These are phyloP conservation scores for Eudorcas thomsonii DNA, from an alignment of 2,113 vertebrate genomes.

Conservation along the genomic window DNA sequence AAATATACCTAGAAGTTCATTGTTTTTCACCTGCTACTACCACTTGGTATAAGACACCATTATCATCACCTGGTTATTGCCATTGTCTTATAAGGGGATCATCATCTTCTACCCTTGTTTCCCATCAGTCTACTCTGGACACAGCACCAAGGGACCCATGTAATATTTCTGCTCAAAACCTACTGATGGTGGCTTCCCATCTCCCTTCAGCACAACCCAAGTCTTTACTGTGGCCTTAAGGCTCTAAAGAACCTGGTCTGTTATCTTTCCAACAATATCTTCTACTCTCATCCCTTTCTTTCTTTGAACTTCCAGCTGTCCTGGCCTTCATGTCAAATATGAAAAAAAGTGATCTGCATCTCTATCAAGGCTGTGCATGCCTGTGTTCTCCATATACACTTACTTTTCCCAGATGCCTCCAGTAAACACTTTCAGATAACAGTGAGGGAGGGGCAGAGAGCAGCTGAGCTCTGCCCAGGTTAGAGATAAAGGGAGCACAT, in stretches of 20 bases:
- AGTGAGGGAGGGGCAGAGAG: background rate
- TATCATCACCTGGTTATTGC: background rate
- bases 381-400: background rate
- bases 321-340: background rate
- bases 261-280: background rate
- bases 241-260: background rate
- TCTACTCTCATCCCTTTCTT: background rate
- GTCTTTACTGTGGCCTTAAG: background rate
- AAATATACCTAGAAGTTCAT: background rate
- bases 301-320: background rate
- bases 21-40: background rate
- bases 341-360: background rate
- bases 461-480: background rate
- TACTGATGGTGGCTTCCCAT: background rate
- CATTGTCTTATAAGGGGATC: background rate
- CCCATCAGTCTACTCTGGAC: background rate
- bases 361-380: background rate
- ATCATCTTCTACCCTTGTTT: background rate
- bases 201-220: background rate
- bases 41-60: no score
- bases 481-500: background rate
- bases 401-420: background rate
- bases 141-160: background rate
- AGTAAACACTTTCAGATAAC: background rate
- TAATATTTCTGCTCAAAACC: background rate